Evolutionary conservation across 2,113 vertebrate genomes (phyloP).

Genomic region (Myiozetetes cayanensis): DNA sequence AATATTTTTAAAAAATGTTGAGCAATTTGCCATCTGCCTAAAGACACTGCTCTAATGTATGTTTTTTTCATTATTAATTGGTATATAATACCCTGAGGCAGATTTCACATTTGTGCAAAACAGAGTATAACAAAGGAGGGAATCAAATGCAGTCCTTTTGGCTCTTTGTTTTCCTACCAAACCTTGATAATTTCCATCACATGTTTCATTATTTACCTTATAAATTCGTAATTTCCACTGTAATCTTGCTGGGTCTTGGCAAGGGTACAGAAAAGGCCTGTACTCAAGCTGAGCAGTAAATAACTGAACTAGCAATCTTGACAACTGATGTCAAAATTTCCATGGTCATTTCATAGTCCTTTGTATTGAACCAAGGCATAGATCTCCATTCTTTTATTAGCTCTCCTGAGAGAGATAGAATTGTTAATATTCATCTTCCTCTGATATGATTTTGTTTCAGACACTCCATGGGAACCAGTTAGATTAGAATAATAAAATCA

Average conservation of each 20-base stretch:
- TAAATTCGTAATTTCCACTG: not conserved
- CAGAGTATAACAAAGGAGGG: not conserved
- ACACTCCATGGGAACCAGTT: conserved; percentile 48
- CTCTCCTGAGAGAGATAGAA: not conserved
- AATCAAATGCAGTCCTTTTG: not conserved
- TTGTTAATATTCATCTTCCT: conserved; percentile 58
- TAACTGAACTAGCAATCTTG: not conserved
- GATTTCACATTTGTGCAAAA: not conserved
- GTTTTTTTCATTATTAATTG: not conserved
- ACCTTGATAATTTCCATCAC: not conserved
- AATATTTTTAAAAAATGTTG: not conserved
- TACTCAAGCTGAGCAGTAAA: not conserved
- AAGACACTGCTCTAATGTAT: not conserved
- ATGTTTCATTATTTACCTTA: not conserved
- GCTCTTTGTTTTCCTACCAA: not conserved
- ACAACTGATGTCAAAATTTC: not conserved
- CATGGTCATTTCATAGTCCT: not conserved
- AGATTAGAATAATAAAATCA: conserved; percentile 67
- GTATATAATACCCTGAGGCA: not conserved
- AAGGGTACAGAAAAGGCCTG: not conserved
- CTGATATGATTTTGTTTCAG: conserved; percentile 50
- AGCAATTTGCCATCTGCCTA: not conserved
- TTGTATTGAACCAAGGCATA: not conserved
- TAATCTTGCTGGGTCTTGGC: not conserved
- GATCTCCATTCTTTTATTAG: conserved; percentile 30